A percentile compares a stretch with the other conserved stretches of the same genome.
These are phyloP conservation scores for Noctua comes DNA, from an alignment of 2,888 invertebrate genomes.

Conservation along the genomic window DNA sequence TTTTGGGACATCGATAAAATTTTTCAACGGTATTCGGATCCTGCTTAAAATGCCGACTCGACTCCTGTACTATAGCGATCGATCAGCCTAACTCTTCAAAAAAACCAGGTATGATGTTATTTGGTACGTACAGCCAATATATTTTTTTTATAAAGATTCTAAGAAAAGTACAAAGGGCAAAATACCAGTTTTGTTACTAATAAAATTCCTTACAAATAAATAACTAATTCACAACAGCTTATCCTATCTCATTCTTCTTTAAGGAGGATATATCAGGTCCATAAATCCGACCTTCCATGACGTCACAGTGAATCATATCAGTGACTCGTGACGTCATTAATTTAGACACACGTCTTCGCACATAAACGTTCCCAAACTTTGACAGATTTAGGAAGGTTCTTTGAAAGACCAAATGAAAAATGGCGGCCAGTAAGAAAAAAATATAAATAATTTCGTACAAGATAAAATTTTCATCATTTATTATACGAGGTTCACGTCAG, in stretches of 20 bases:
- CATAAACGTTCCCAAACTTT: slow-evolving; percentile 68
- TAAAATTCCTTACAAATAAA: slow-evolving; percentile 8
- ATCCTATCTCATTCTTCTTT: slow-evolving; percentile 65
- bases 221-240: slow-evolving; percentile 29
- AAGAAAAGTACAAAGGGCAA: neutral
- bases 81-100: neutral
- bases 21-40: too few relatives aligned
- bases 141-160: too few relatives aligned
- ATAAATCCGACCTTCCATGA: slow-evolving; percentile 71
- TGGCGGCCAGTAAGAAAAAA: slow-evolving; percentile 56
- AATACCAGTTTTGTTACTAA: neutral
- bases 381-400: slow-evolving; percentile 73
- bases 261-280: slow-evolving; percentile 72
- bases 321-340: slow-evolving; percentile 80
- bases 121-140: neutral
- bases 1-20: too few relatives aligned
- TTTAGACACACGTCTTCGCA: slow-evolving; percentile 72
- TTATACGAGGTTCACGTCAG: slow-evolving; percentile 45
- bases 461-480: slow-evolving; percentile 64
- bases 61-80: too few relatives aligned
- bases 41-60: too few relatives aligned
- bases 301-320: slow-evolving; percentile 78
- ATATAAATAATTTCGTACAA: slow-evolving; percentile 61
- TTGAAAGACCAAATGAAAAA: slow-evolving; percentile 71
- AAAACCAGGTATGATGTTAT: neutral